Conservation (phyloP, 1,140 invertebrate species). For the Drosophila nigrodunni region DNA sequence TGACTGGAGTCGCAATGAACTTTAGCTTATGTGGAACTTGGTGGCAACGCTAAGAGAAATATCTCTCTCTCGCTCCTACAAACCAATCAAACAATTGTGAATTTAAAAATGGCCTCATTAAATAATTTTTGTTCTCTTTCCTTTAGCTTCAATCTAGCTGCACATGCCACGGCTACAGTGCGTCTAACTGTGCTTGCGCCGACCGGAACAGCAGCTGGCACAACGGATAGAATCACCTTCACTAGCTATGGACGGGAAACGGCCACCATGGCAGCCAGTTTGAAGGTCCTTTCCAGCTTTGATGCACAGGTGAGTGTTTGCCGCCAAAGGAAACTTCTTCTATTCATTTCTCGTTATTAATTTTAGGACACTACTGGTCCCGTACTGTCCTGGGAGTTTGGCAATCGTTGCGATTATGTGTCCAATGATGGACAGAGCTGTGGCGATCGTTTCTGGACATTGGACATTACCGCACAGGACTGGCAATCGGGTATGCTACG, state of each 20-base stretch:
- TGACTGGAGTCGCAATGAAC: no score
- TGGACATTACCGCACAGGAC: conserved; percentile 87
- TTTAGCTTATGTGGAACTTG: no score
- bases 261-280: conserved; percentile 60
- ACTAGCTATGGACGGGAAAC: conserved; percentile 84
- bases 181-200: conserved; percentile 86
- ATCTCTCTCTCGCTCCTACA: no score
- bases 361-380: conserved; percentile 83
- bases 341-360: conserved; percentile 12
- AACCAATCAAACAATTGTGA: no score
- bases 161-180: conserved; percentile 86
- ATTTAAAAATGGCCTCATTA: no score
- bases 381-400: conserved; percentile 85
- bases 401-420: conserved; percentile 81
- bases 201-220: conserved; percentile 82
- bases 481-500: conserved; percentile 87
- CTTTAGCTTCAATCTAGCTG: conserved; percentile 80
- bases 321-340: not conserved
- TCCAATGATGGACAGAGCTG: conserved; percentile 83
- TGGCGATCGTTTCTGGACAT: conserved; percentile 87
- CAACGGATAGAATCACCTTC: conserved; percentile 87
- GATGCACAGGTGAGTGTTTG: conserved; percentile 61
- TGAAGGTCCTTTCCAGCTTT: conserved; percentile 72
- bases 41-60: no score
- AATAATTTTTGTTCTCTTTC: not conserved